These are phyloP conservation scores for Capromys pilorides DNA, from an alignment of 2,797 vertebrate species.

Conservation along the genomic window DNA sequence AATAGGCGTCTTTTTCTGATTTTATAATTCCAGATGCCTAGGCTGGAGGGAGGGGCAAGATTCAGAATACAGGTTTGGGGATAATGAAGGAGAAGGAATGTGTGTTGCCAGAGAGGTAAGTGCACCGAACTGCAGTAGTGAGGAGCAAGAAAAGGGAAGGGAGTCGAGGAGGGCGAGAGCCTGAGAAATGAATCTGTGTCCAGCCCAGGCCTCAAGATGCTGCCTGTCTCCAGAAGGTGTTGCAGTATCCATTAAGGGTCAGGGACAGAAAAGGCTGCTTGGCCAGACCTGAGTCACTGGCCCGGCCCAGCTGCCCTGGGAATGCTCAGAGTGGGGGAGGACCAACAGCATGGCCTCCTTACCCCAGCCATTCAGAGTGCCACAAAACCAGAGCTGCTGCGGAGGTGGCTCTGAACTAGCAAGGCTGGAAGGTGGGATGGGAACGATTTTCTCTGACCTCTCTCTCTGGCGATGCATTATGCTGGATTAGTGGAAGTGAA, in stretches of 20 bases:
- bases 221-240: fast-evolving
- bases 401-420: background rate
- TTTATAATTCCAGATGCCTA: background rate
- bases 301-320: background rate
- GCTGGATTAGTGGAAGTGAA: background rate
- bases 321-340: background rate
- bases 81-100: fast-evolving
- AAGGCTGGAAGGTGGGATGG: background rate
- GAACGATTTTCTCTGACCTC: background rate
- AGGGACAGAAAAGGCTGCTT: background rate
- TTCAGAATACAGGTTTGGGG: background rate
- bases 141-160: background rate
- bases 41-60: background rate
- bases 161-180: fast-evolving
- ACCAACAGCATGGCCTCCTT: fast-evolving
- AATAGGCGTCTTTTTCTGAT: background rate
- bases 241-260: background rate
- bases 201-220: background rate
- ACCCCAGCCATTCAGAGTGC: fast-evolving
- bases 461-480: background rate
- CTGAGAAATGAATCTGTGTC: background rate
- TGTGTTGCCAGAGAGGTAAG: background rate
- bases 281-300: background rate
- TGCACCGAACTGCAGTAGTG: background rate
- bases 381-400: background rate